These are phyloP conservation scores for Mus caroli DNA, from an alignment of 2,797 vertebrate species.

Conservation along the genomic window DNA sequence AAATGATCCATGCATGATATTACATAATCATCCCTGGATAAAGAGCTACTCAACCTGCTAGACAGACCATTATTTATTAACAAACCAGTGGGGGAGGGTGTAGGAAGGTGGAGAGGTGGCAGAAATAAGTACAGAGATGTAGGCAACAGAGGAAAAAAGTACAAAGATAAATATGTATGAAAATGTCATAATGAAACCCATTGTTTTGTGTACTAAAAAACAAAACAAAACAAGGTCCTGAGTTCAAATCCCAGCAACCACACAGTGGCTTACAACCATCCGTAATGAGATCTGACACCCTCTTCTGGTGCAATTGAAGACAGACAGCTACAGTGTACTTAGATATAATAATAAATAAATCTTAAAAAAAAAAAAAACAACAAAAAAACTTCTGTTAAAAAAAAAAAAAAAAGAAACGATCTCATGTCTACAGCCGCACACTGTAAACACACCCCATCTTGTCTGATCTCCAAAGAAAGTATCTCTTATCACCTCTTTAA, in stretches of 20 bases:
- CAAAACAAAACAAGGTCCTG: background rate
- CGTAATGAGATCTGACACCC: too few species aligned
- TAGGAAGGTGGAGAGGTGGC: background rate
- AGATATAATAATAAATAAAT: too few species aligned
- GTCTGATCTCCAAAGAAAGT: background rate
- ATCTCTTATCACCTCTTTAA: background rate
- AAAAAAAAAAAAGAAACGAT: background rate
- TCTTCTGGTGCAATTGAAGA: too few species aligned
- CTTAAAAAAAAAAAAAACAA: too few species aligned
- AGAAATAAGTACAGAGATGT: background rate
- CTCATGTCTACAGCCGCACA: background rate
- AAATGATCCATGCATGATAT: conserved; percentile 27
- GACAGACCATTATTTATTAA: background rate
- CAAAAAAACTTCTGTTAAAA: too few species aligned
- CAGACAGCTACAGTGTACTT: too few species aligned
- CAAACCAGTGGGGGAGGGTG: background rate
- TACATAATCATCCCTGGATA: conserved; percentile 55
- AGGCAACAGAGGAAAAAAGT: background rate
- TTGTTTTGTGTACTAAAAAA: background rate
- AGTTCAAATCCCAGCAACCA: too few species aligned
- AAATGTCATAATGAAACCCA: background rate
- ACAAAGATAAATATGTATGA: background rate
- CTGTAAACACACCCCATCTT: background rate
- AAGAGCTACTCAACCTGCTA: conserved; percentile 41
- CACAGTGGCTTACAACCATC: too few species aligned